These are phyloP conservation scores for Mantis religiosa DNA, from an alignment of 2,888 invertebrate species.

Conservation along the genomic window DNA sequence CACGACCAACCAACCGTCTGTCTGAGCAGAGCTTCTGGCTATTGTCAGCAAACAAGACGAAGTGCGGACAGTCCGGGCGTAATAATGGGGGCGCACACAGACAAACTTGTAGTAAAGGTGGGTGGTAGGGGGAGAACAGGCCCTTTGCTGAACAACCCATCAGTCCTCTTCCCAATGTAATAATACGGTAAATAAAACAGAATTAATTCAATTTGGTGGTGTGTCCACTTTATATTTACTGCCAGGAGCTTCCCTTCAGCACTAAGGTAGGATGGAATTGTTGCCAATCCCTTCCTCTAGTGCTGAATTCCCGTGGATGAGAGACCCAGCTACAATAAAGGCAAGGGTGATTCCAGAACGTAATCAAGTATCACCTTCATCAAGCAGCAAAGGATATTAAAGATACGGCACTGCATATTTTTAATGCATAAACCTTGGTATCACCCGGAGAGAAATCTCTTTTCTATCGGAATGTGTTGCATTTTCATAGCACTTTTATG, in stretches of 20 bases:
- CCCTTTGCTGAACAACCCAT: not conserved
- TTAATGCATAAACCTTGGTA: not conserved
- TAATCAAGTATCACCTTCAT: not conserved
- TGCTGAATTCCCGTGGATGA: not conserved
- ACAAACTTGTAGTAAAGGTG: not conserved
- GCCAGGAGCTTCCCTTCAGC: not conserved
- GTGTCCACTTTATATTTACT: slow-evolving; percentile 28
- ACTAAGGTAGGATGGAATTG: not conserved
- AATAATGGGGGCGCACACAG: slow-evolving; percentile 2
- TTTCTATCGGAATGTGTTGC: too few species aligned
- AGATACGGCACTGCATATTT: not conserved
- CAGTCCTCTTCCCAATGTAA: slow-evolving; percentile 25
- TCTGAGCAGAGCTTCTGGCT: slow-evolving; percentile 16
- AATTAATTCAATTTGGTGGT: slow-evolving; percentile 32
- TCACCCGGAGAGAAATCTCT: too few species aligned
- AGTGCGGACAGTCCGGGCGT: not conserved
- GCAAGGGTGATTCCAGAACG: not conserved
- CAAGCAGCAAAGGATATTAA: not conserved
- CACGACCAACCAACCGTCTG: not conserved
- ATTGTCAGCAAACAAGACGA: slow-evolving; percentile 23
- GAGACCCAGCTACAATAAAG: not conserved
- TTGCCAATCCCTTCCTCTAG: not conserved
- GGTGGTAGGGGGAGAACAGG: not conserved
- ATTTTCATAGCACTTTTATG: too few species aligned
- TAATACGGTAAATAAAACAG: slow-evolving; percentile 33